Evolutionary conservation across 2,797 vertebrate species (phyloP).

Genomic region (Lepidocolaptes lacrymiger): DNA sequence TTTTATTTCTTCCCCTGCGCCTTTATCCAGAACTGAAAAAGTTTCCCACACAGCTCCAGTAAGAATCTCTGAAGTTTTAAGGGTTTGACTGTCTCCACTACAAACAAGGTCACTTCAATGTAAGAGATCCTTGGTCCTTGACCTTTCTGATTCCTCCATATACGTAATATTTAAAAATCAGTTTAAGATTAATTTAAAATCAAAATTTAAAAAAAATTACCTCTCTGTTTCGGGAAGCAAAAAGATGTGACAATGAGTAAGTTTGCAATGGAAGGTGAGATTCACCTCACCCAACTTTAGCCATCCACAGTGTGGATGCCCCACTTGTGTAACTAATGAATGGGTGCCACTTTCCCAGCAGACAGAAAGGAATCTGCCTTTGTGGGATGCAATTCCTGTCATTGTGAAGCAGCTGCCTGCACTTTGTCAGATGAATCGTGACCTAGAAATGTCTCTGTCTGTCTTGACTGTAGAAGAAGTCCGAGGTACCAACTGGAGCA

Average conservation of each 20-base stretch:
- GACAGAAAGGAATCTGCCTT: neutral
- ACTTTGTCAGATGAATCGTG: neutral
- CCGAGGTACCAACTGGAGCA: neutral
- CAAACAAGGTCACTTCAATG: neutral
- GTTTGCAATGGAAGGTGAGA: neutral
- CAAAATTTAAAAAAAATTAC: neutral
- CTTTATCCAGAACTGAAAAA: neutral
- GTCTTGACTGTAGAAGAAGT: neutral
- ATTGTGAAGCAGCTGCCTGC: neutral
- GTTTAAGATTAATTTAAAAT: neutral
- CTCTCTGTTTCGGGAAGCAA: neutral
- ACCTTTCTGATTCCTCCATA: neutral
- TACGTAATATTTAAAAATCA: neutral
- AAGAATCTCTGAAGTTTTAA: neutral
- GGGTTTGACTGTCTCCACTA: neutral
- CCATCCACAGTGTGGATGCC: neutral
- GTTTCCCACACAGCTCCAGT: neutral
- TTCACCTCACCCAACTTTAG: neutral
- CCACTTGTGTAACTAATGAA: neutral
- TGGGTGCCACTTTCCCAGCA: neutral
- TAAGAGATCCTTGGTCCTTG: neutral
- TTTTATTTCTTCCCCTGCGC: neutral
- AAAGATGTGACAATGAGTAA: neutral
- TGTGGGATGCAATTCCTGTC: neutral
- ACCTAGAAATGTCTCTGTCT: neutral